These are phyloP conservation scores for Platichthys stellatus DNA, from an alignment of 2,113 vertebrate species.

Conservation along the genomic window DNA sequence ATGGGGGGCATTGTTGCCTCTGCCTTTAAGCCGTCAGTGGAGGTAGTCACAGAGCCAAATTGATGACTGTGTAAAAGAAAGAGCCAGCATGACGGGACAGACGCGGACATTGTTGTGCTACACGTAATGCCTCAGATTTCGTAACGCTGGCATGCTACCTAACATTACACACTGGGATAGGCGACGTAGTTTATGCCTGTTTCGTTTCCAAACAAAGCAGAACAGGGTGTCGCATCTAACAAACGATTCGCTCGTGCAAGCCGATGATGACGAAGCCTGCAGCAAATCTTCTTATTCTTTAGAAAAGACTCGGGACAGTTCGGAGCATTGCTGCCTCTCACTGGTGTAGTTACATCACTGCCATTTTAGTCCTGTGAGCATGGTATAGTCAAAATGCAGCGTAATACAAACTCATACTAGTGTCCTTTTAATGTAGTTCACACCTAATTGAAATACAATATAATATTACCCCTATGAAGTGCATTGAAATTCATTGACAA, in stretches of 20 bases:
- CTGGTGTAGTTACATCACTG: not conserved
- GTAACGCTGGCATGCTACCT: not conserved
- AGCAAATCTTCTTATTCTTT: not conserved
- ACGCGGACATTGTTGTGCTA: no score
- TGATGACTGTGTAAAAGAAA: not conserved
- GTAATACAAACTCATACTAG: not conserved
- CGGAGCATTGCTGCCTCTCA: not conserved
- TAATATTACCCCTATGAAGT: not conserved
- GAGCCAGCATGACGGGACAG: not conserved
- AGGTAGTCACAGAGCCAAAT: constrained; percentile 1
- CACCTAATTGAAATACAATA: no score
- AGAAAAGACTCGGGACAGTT: not conserved
- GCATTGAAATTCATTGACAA: not conserved
- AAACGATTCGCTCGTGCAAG: not conserved
- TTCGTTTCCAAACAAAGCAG: not conserved
- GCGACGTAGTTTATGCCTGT: not conserved
- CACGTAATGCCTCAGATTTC: no score
- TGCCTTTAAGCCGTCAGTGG: not conserved
- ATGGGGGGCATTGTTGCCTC: not conserved
- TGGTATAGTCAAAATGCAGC: not conserved
- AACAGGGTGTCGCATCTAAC: not conserved
- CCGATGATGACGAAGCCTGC: not conserved
- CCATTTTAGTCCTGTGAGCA: not conserved
- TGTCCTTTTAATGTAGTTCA: not conserved
- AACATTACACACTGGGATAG: not conserved